phyloP scores from a whole-genome alignment of 2,888 invertebrate species.

The Steinernema hermaphroditum region DNA sequence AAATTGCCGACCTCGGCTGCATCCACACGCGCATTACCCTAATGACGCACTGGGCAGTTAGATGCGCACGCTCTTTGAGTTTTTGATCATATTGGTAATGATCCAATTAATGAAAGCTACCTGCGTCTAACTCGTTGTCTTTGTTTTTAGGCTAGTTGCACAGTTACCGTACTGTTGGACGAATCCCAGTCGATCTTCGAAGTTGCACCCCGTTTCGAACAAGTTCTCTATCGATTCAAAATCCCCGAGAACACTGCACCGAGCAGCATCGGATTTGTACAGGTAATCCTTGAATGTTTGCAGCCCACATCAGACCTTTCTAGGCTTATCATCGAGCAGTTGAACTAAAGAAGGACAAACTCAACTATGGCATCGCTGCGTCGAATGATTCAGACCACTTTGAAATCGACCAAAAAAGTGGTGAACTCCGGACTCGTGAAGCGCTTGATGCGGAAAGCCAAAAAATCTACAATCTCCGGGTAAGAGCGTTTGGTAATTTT shows the following conservation, averaged over 20 bases:
- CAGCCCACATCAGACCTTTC: neutral
- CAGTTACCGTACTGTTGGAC: slow-evolving; percentile 46
- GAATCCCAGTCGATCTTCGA: slow-evolving; percentile 42
- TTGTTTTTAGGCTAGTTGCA: slow-evolving; percentile 47
- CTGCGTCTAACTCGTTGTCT: slow-evolving; percentile 15
- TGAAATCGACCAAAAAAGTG: slow-evolving; percentile 39
- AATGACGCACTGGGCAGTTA: neutral
- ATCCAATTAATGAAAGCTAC: no score
- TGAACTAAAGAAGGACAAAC: slow-evolving; percentile 41
- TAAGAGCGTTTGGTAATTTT: slow-evolving; percentile 27
- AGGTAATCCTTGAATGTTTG: slow-evolving; percentile 31
- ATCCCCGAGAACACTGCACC: slow-evolving; percentile 42
- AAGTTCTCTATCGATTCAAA: slow-evolving; percentile 49
- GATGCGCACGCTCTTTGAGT: slow-evolving; percentile 8
- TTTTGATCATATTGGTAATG: slow-evolving; percentile 28
- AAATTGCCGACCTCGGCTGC: neutral
- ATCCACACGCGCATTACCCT: neutral
- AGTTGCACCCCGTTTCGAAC: slow-evolving; percentile 45
- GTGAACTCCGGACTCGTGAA: slow-evolving; percentile 34
- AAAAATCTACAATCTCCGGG: slow-evolving; percentile 42
- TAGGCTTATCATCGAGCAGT: slow-evolving; percentile 48
- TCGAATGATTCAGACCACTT: slow-evolving; percentile 37
- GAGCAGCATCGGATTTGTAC: slow-evolving; percentile 36
- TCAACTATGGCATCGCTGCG: slow-evolving; percentile 39
- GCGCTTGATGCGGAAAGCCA: slow-evolving; percentile 41